Percentiles rank a stretch among this genome's conserved stretches.
Conservation (phyloP, 2,797 vertebrate species). For the Phaenicophaeus curvirostris region DNA sequence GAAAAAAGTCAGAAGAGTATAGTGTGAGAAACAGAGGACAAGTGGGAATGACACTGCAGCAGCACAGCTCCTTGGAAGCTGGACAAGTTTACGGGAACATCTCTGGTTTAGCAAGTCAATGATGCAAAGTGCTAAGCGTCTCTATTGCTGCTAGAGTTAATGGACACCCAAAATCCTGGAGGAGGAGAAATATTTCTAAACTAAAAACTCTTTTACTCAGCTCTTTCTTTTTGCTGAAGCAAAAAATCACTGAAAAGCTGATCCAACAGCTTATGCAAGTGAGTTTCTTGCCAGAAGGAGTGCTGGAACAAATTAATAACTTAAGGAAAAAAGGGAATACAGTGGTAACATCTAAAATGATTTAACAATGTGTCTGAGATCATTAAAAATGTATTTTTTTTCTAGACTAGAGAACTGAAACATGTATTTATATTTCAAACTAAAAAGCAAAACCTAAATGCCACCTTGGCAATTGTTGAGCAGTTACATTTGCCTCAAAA, state of each 20-base stretch:
- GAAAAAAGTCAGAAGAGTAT: background rate
- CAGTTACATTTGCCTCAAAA: background rate
- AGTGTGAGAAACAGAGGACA: background rate
- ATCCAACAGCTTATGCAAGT: constrained; percentile 59
- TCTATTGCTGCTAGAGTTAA: background rate
- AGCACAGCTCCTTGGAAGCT: background rate
- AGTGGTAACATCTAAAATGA: background rate
- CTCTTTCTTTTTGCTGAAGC: background rate
- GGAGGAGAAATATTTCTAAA: background rate
- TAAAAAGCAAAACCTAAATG: background rate
- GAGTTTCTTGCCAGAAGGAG: constrained; percentile 50
- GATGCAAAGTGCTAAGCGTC: background rate
- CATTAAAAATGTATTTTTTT: background rate
- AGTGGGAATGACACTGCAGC: constrained; percentile 6
- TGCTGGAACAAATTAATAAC: constrained; percentile 35
- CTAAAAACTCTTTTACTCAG: constrained; percentile 12
- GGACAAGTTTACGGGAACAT: background rate
- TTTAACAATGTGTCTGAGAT: background rate
- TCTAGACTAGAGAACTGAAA: background rate
- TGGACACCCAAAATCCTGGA: background rate
- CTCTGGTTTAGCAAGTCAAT: background rate
- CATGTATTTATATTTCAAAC: background rate
- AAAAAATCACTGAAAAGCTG: constrained; percentile 35
- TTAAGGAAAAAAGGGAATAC: constrained; percentile 4
- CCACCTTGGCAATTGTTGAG: background rate